These are phyloP conservation scores for Gorsachius goisagi DNA, from an alignment of 2,113 vertebrate species.

Conservation along the genomic window DNA sequence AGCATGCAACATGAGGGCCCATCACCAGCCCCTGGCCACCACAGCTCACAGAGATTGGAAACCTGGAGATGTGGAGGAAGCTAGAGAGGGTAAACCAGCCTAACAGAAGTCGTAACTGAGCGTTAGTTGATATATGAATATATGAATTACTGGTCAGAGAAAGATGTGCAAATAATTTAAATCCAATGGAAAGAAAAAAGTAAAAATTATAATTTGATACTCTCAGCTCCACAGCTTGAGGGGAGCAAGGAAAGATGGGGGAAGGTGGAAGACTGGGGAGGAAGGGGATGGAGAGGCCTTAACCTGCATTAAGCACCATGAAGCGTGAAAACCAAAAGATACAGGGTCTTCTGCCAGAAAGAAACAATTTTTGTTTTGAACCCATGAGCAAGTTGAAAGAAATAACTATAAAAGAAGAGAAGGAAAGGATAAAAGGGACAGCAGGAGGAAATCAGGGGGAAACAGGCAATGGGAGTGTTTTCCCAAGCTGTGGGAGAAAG, in stretches of 20 bases:
- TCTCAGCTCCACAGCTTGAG: background rate
- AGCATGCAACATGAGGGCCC: fast-evolving
- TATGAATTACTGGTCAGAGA: background rate
- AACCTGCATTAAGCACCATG: background rate
- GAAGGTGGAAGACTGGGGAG: background rate
- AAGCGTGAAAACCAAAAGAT: background rate
- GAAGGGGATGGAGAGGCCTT: background rate
- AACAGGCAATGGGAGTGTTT: background rate
- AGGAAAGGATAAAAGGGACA: background rate
- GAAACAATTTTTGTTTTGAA: background rate
- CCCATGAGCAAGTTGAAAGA: background rate
- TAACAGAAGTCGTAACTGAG: background rate
- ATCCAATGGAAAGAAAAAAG: background rate
- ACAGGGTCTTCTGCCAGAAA: background rate
- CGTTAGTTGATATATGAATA: background rate
- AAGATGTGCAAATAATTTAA: background rate
- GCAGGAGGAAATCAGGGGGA: background rate
- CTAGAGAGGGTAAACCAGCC: background rate
- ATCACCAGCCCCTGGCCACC: background rate
- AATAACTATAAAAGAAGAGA: background rate
- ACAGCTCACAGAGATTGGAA: background rate
- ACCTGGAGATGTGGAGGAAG: background rate
- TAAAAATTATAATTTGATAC: background rate
- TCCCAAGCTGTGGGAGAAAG: background rate
- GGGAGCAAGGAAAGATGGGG: background rate